Percentiles rank a stretch among this genome's conserved stretches.
Conservation (phyloP, 2,113 vertebrate genomes). For the Orcinus orca region DNA sequence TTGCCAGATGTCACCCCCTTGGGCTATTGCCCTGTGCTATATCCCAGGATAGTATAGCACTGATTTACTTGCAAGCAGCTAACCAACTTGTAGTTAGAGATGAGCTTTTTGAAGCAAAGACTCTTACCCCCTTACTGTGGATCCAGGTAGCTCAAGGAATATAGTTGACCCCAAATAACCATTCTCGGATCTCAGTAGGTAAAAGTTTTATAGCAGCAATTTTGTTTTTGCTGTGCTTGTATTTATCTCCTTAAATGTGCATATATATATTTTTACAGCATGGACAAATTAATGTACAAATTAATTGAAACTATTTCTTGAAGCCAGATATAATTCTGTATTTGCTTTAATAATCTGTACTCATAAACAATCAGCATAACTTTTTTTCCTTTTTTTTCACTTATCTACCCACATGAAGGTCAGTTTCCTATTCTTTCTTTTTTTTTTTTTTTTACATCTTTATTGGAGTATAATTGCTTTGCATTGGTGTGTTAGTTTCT, state of each 20-base stretch:
- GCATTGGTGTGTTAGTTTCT: no score
- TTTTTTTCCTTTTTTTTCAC: not conserved
- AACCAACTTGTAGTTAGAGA: not conserved
- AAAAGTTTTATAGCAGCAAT: not conserved
- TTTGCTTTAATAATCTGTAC: not conserved
- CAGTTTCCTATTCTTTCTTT: conserved; percentile 10
- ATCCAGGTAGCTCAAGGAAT: not conserved
- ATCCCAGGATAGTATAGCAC: not conserved
- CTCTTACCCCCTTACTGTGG: not conserved
- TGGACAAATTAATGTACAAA: not conserved
- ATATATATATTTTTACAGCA: not conserved
- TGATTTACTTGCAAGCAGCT: not conserved
- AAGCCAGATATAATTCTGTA: not conserved
- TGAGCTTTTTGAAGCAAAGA: conserved; percentile 9
- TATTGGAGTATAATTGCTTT: no score
- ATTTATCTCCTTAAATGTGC: not conserved
- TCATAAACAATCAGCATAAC: not conserved
- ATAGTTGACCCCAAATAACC: not conserved
- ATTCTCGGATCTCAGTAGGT: not conserved
- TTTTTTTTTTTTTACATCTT: no score
- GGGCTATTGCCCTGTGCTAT: not conserved
- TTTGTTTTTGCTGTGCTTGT: not conserved
- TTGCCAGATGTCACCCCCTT: not conserved
- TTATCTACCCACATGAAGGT: not conserved
- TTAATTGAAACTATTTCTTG: conserved; percentile 33